Conservation (phyloP, 2,888 invertebrate genomes). For the Drosophila borborema region DNA sequence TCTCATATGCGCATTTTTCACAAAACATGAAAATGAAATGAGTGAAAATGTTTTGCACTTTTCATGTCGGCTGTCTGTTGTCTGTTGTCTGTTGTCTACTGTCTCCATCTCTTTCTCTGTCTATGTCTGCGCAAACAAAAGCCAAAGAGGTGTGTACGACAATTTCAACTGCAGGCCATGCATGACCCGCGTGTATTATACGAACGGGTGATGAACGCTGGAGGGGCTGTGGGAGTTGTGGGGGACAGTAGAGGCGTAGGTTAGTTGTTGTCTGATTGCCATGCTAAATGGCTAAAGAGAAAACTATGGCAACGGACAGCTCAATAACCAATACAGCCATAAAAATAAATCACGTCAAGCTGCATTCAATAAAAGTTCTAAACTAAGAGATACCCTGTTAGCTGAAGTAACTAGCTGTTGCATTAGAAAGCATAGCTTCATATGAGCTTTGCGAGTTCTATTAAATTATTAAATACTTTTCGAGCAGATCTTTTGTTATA, state of each 20-base stretch:
- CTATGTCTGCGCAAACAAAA: constrained; percentile 53
- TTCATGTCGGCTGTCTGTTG: constrained; percentile 7
- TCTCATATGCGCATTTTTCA: constrained; percentile 63
- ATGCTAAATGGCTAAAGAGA: constrained; percentile 69
- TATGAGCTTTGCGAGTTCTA: too few relatives aligned
- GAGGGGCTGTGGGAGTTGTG: neutral
- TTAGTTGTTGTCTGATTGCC: constrained; percentile 67
- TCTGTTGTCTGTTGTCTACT: neutral
- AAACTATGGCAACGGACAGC: constrained; percentile 46
- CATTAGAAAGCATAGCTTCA: neutral
- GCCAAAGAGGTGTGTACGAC: constrained; percentile 67
- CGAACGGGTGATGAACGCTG: neutral
- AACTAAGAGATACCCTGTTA: constrained; percentile 28
- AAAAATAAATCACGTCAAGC: constrained; percentile 15
- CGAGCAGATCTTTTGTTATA: neutral
- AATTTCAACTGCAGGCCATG: constrained; percentile 71
- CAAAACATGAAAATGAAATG: constrained; percentile 71
- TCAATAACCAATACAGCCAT: constrained; percentile 42
- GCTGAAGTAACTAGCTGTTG: neutral
- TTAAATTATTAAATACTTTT: neutral
- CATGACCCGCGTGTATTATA: constrained; percentile 67
- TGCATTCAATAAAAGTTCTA: neutral
- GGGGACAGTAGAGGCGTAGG: constrained; percentile 21
- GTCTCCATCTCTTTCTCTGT: neutral
- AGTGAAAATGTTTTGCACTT: constrained; percentile 72